Percentiles rank a stretch among this genome's conserved stretches.
phyloP scores from a whole-genome alignment of 2,113 vertebrate genomes.

The Plestiodon gilberti region DNA sequence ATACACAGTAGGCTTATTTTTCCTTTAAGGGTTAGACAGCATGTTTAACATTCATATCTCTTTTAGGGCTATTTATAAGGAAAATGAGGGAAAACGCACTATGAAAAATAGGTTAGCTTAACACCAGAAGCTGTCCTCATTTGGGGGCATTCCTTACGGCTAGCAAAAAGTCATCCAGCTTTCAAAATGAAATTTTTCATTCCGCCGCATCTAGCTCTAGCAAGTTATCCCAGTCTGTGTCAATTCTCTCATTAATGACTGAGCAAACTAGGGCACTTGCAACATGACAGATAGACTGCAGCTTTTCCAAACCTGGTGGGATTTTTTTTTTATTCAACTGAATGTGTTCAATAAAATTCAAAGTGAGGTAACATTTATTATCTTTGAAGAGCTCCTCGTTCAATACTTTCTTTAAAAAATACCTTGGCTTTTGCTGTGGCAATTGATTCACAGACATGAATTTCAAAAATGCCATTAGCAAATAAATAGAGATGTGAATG shows the following conservation, averaged over 20 bases:
- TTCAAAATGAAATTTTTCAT: conserved; percentile 58
- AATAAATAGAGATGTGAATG: not conserved
- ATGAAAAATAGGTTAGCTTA: not conserved
- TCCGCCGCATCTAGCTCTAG: conserved; percentile 14
- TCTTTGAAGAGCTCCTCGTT: conserved; percentile 39
- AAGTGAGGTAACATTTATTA: conserved; percentile 31
- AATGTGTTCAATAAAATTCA: conserved; percentile 21
- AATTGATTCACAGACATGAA: conserved; percentile 17
- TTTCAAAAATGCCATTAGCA: conserved; percentile 26
- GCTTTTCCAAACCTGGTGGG: conserved; percentile 33
- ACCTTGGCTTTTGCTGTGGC: conserved; percentile 20
- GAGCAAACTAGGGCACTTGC: conserved; percentile 41
- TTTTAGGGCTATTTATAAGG: conserved; percentile 42
- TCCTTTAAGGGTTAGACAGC: conserved; percentile 49
- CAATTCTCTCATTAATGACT: conserved; percentile 43
- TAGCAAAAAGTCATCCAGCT: conserved; percentile 36
- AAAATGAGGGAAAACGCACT: conserved; percentile 36
- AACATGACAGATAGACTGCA: conserved; percentile 27
- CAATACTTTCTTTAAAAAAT: conserved; percentile 49
- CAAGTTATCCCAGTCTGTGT: conserved; percentile 25
- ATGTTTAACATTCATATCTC: conserved; percentile 52
- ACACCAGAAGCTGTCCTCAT: conserved; percentile 38
- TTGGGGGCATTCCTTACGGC: conserved; percentile 47
- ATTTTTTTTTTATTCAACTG: conserved; percentile 32
- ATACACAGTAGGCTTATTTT: not conserved